Evolutionary conservation across 2,797 vertebrate species (phyloP), one percentile per base, ranked within the genome.

Genomic region (Mormyrops boulengeri): DNA sequence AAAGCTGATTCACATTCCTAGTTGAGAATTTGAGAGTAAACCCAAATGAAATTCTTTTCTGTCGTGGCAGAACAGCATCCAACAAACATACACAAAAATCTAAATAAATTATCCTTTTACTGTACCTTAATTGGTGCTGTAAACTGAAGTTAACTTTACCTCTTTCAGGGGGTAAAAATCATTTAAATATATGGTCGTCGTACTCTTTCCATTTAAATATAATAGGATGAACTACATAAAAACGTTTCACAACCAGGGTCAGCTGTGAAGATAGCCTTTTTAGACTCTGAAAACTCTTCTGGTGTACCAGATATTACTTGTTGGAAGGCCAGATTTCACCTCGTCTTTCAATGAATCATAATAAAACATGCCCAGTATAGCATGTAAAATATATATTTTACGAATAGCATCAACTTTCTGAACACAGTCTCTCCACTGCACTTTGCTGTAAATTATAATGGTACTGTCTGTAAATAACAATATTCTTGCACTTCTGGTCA

Each of bases 11-110:
- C 52, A 49, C 89, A 88, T 57, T 91, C 73, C 90, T 41, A 60
- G 14, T 1, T 8, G 53, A 86, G 91, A 91, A 77, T 89, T 73
- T 30, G 90, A 90, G 87, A 89, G 88, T 41, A 60, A 91, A 77
- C 80, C 90, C 34, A 89, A 92, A 90, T 89, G 80, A 91, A 92
- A 91, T 84, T 89, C 44, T 89, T 90, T 85, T 73, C 4, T 80
- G 88, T 86, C 49, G 7, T 2, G 77, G 38, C n/a, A 82, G 5
- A 82, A 19, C 19, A n/a, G 41, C 77, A 47, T 82, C 2, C 19
- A 82, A 22, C 17, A 47, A n/a, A 47, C 19, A n/a, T 44, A n/a
- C 6, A 1, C 19, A 85, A 22, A 47, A 85, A 85, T 85, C 47
- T 17, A 30, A 53, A 12, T 19, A n/a, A 50, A 30, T 53, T 26